A percentile compares a stretch with the other conserved stretches of the same genome.
These are phyloP conservation scores for Camelus bactrianus DNA, from an alignment of 2,113 vertebrate genomes.

Conservation along the genomic window DNA sequence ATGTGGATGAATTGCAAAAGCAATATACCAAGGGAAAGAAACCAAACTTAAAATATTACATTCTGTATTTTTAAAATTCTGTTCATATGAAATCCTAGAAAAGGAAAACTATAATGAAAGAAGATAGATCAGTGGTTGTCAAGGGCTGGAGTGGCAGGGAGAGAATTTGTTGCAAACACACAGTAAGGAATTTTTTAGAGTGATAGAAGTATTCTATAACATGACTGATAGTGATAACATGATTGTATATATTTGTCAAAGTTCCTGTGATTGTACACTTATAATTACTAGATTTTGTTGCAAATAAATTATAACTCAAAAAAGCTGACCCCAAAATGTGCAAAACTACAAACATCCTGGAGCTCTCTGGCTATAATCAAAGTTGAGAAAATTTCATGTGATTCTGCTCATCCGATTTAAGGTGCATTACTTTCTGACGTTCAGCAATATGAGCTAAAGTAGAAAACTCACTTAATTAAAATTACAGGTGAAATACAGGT, in stretches of 20 bases:
- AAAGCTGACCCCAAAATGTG: not conserved
- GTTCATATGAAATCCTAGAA: slow-evolving; percentile 1
- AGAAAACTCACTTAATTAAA: slow-evolving; percentile 32
- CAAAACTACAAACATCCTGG: not conserved
- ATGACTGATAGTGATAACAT: not conserved
- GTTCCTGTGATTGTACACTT: not conserved
- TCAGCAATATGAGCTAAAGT: not conserved
- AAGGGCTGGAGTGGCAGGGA: not conserved
- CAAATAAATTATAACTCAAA: not conserved
- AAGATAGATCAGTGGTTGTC: not conserved
- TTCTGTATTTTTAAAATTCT: not conserved
- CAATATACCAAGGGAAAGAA: not conserved
- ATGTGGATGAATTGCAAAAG: not conserved
- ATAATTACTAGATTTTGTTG: not conserved
- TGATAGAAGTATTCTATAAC: not conserved
- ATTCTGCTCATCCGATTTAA: not conserved
- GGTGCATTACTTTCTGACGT: not conserved
- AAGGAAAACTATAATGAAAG: not conserved
- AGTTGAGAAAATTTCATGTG: not conserved
- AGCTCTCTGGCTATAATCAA: not conserved
- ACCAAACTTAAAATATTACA: not conserved
- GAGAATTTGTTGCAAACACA: not conserved
- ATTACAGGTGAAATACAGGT: not conserved
- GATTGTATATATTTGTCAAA: not conserved
- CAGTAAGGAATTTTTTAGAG: not conserved